Base-by-base conservation (phyloP, 1,140 invertebrate genomes). In the Lepidurus apus region DNA sequence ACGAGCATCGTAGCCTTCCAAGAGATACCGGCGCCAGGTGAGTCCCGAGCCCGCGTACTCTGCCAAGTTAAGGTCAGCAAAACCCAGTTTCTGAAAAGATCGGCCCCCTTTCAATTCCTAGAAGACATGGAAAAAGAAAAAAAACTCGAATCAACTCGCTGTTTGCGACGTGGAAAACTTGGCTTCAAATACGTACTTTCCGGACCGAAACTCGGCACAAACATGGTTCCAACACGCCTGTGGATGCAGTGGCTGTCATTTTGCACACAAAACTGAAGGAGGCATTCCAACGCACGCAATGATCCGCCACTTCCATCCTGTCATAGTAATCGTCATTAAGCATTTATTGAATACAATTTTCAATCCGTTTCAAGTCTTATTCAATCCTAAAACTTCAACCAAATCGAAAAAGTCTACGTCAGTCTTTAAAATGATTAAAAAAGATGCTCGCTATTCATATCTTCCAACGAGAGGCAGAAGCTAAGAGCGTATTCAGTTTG, bases 21-120 rank as follows among this genome's bases (percentile, higher is more conserved):
- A 86, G 75, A 98, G 89, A 85, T 93, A 98, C 80, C 93, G 90
- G 80, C 93, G 89, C 80, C 90, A 90, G 73, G 91, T 92, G 79
- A 91, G 88, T 13, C 95, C 96, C n/a, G 94, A 91, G 80, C 96
- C 96, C 53, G 97, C 97, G 87, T 95, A 95, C 88, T 98, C 95
- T 43, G 96, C 93, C 82, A 99, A 88, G 88, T 99, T 98, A 80
- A 98, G 87, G 87, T 98, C 97, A 80, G 93, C 95, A 88, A 97
- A 99, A 45, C 97, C 97, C 79, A 99, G 89, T 87, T 98, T 98
- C 86, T 97, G 92, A 88, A 94, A 97, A 82, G 94, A 94, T 81
- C 93, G 90, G 76, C 96, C 95, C 80, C 95, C 94, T 84, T 93
- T 92, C 74, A 90, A 83, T 86, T 94, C 93, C 92, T 93, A 81